Conservation (phyloP, 2,888 invertebrate genomes). For the Monochamus alternatus region DNA sequence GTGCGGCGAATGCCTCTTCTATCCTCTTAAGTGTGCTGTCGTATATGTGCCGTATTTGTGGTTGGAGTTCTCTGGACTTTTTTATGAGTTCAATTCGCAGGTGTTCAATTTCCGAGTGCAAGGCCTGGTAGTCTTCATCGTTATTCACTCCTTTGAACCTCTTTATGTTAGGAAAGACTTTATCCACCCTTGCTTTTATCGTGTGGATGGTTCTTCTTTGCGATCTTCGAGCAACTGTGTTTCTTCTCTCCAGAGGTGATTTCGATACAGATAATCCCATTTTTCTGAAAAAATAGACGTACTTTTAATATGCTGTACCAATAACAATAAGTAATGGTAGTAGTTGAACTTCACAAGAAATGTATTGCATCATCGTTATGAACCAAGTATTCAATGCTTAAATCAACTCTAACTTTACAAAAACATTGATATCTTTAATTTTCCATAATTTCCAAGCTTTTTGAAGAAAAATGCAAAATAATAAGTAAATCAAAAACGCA, state of each 20-base stretch:
- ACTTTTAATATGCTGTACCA: not conserved
- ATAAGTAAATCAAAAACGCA: not conserved
- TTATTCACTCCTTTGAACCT: slow-evolving; percentile 56
- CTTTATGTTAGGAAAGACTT: slow-evolving; percentile 53
- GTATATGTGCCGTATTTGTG: slow-evolving; percentile 53
- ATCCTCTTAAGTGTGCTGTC: slow-evolving; percentile 50
- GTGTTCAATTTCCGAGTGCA: slow-evolving; percentile 51
- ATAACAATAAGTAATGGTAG: too few relatives aligned
- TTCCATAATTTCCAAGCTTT: too few relatives aligned
- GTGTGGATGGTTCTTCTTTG: slow-evolving; percentile 56
- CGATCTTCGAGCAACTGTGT: slow-evolving; percentile 56
- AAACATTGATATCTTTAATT: too few relatives aligned
- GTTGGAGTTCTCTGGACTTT: slow-evolving; percentile 54
- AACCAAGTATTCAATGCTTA: too few relatives aligned
- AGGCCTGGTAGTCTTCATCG: slow-evolving; percentile 47
- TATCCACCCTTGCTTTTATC: slow-evolving; percentile 53
- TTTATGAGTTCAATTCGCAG: slow-evolving; percentile 48
- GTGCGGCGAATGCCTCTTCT: slow-evolving; percentile 51
- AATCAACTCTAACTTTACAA: too few relatives aligned
- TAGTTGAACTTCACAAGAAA: too few relatives aligned
- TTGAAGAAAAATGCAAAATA: not conserved
- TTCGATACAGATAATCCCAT: slow-evolving; percentile 57
- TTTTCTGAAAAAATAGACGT: slow-evolving; percentile 10
- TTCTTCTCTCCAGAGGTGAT: slow-evolving; percentile 58
- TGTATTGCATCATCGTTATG: too few relatives aligned